phyloP scores from a whole-genome alignment of 2,113 vertebrate genomes.

The Odocoileus hemionus region DNA sequence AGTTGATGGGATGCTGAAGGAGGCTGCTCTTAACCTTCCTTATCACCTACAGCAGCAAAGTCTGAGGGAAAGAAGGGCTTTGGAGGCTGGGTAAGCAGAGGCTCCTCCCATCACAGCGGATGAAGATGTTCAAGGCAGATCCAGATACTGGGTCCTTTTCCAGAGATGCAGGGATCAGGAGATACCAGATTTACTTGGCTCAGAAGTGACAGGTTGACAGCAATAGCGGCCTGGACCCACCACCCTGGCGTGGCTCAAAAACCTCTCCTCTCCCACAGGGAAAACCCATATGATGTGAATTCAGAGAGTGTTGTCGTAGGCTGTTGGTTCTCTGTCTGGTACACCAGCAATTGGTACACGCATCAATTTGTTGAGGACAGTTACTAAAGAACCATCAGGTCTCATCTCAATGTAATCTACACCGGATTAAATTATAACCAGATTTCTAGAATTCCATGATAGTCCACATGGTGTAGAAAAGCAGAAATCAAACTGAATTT shows the following conservation, averaged over 20 bases:
- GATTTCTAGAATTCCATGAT: conserved; percentile 3
- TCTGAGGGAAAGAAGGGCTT: neutral
- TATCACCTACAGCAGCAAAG: neutral
- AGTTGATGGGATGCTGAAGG: neutral
- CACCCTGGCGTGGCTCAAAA: neutral
- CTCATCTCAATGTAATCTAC: conserved; percentile 14
- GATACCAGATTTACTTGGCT: neutral
- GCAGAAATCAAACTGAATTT: conserved; percentile 20
- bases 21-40: neutral
- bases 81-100: neutral
- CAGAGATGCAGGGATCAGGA: neutral
- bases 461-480: conserved; percentile 3
- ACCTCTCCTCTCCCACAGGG: neutral
- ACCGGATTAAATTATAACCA: conserved; percentile 47
- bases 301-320: neutral
- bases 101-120: neutral
- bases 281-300: neutral
- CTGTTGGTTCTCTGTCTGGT: neutral
- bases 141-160: neutral
- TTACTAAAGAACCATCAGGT: neutral
- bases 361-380: conserved; percentile 21
- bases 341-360: neutral
- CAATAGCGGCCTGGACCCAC: neutral
- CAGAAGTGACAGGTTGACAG: neutral
- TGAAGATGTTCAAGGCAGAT: neutral